Evolutionary conservation across 2,888 invertebrate genomes (phyloP).

Genomic region (Gari tellinella): DNA sequence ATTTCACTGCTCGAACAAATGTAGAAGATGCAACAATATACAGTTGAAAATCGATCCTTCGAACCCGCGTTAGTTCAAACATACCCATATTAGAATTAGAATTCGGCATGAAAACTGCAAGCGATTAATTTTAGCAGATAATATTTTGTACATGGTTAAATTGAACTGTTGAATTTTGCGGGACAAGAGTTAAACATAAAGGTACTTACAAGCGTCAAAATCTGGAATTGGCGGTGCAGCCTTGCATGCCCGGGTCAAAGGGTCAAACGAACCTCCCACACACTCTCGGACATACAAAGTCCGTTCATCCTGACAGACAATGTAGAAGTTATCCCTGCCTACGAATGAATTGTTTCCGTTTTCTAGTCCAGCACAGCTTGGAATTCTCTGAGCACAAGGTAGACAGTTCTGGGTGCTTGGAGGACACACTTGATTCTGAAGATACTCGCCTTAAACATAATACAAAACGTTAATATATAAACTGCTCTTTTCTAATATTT

Average conservation of each 20-base stretch:
- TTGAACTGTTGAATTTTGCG: too few relatives aligned
- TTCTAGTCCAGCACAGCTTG: conserved; percentile 55
- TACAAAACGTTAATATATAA: too few relatives aligned
- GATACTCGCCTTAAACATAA: conserved; percentile 57
- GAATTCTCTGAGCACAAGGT: conserved; percentile 63
- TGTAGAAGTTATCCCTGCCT: conserved; percentile 51
- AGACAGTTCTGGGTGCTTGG: conserved; percentile 43
- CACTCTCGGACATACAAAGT: conserved; percentile 55
- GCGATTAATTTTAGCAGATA: too few relatives aligned
- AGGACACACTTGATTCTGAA: conserved; percentile 57
- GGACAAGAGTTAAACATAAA: too few relatives aligned
- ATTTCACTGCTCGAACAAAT: too few relatives aligned
- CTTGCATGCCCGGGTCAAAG: conserved; percentile 34
- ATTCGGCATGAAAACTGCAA: too few relatives aligned
- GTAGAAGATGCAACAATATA: too few relatives aligned
- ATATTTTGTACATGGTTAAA: too few relatives aligned
- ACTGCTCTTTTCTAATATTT: too few relatives aligned
- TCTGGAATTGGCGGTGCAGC: conserved; percentile 27
- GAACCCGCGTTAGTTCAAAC: too few relatives aligned
- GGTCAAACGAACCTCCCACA: conserved; percentile 42
- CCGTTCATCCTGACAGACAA: conserved; percentile 57
- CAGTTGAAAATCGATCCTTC: too few relatives aligned
- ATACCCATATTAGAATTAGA: too few relatives aligned
- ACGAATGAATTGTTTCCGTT: conserved; percentile 60
- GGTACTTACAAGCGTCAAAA: conserved; percentile 50